A percentile compares a stretch with the other conserved stretches of the same genome.
These are phyloP conservation scores for Peromyscus maniculatus DNA, from an alignment of 2,113 vertebrate species.

Conservation along the genomic window DNA sequence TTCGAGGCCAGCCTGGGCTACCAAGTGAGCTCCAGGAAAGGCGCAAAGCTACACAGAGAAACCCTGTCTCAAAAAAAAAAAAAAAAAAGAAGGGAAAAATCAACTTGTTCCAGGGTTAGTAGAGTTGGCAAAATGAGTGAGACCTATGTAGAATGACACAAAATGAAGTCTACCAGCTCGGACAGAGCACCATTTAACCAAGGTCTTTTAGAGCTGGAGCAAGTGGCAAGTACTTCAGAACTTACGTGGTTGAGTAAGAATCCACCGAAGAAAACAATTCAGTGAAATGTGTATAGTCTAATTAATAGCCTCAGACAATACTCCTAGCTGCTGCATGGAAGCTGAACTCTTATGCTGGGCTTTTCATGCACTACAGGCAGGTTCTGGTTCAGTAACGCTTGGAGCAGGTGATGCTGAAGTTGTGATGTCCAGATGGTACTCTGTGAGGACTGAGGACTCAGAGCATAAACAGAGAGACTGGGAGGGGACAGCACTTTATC, in stretches of 20 bases:
- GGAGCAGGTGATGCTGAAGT: neutral
- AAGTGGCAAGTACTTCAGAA: neutral
- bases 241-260: neutral
- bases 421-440: accelerated
- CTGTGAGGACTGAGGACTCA: neutral
- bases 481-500: neutral
- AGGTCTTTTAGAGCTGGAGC: neutral
- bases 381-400: neutral
- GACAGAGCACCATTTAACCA: neutral
- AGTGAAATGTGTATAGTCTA: neutral
- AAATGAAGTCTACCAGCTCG: neutral
- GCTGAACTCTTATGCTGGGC: too few relatives aligned
- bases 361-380: neutral
- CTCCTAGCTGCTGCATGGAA: neutral
- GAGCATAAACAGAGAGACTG: too few relatives aligned
- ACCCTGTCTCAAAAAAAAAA: too few relatives aligned
- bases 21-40: too few relatives aligned
- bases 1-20: too few relatives aligned
- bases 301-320: neutral
- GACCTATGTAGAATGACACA: neutral
- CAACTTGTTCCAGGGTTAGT: neutral
- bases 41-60: too few relatives aligned
- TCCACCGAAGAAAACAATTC: neutral
- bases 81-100: neutral
- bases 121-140: neutral